phyloP scores from a whole-genome alignment of 1,140 invertebrate genomes.

The Lycorma delicatula region DNA sequence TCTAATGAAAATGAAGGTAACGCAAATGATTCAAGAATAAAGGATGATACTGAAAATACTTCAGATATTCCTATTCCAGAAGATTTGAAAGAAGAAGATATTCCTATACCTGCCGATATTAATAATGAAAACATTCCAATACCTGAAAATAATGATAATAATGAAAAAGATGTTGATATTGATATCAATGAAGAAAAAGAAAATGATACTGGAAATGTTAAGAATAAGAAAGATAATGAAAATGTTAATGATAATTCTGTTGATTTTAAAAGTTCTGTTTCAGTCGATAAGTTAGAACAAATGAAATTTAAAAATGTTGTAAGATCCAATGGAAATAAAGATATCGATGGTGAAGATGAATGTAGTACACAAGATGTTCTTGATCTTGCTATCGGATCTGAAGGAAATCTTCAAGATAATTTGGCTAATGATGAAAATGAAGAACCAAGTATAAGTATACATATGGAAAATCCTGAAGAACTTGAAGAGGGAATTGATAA shows the following conservation, averaged over 20 bases:
- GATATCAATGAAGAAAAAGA: conserved; percentile 5
- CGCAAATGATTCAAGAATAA: conserved; percentile 33
- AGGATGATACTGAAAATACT: conserved; percentile 35
- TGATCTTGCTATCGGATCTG: conserved; percentile 18
- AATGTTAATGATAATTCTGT: too few relatives aligned
- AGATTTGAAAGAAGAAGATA: conserved; percentile 40
- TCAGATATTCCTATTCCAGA: conserved; percentile 36
- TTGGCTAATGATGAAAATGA: conserved; percentile 6
- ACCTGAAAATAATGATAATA: conserved; percentile 12
- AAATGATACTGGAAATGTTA: neutral
- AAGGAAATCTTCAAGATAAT: conserved; percentile 16
- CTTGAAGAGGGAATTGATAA: conserved; percentile 7
- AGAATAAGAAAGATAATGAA: neutral
- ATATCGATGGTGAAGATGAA: conserved; percentile 17
- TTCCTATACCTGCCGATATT: conserved; percentile 22
- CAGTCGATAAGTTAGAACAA: too few relatives aligned
- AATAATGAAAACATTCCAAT: conserved; percentile 21
- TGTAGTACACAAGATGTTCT: conserved; percentile 20
- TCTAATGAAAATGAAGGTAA: conserved; percentile 37
- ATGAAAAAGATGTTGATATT: conserved; percentile 15
- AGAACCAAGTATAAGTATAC: neutral
- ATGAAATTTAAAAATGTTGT: too few relatives aligned
- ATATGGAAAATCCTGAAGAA: neutral
- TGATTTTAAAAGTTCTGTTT: too few relatives aligned
- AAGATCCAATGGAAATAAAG: too few relatives aligned